Percentiles rank a stretch among this genome's conserved stretches.
phyloP scores from a whole-genome alignment of 37 sponge, comb jelly and placozoan species.

The Geodia barretti region DNA sequence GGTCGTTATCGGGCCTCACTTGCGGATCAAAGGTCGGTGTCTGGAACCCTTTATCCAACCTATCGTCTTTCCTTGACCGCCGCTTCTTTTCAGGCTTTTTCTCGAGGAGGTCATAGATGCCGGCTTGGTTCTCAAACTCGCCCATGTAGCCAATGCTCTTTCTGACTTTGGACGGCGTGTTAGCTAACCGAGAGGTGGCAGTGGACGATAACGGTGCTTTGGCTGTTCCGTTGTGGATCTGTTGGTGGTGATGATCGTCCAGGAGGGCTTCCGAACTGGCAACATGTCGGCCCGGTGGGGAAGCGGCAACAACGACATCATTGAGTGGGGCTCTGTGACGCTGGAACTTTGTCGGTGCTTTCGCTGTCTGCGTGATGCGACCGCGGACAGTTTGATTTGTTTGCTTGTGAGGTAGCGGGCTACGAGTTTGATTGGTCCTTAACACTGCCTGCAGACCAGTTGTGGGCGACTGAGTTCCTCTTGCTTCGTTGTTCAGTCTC shows the following conservation, averaged over 20 bases:
- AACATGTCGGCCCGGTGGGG: no score
- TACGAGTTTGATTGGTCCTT: no score
- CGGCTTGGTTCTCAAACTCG: neutral
- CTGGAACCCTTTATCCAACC: neutral
- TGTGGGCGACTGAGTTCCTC: no score
- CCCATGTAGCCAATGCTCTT: conserved; percentile 28
- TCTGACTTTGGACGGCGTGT: neutral
- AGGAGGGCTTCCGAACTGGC: neutral
- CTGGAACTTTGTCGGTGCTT: no score
- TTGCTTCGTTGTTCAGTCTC: no score
- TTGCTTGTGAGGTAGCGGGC: no score
- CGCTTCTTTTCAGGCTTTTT: no score
- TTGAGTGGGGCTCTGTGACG: no score
- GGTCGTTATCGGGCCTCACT: neutral
- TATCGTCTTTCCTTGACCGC: neutral
- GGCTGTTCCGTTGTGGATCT: neutral
- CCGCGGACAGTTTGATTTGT: no score
- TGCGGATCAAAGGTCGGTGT: neutral
- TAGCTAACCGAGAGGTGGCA: neutral
- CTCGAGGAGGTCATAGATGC: neutral
- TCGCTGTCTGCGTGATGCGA: no score
- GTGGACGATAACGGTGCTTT: neutral
- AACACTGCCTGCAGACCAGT: no score
- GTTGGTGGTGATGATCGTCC: neutral
- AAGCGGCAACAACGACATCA: no score